A percentile compares a stretch with the other conserved stretches of the same genome.
Conservation (phyloP, 2,113 vertebrate genomes). For the Xiphorhynchus elegans region DNA sequence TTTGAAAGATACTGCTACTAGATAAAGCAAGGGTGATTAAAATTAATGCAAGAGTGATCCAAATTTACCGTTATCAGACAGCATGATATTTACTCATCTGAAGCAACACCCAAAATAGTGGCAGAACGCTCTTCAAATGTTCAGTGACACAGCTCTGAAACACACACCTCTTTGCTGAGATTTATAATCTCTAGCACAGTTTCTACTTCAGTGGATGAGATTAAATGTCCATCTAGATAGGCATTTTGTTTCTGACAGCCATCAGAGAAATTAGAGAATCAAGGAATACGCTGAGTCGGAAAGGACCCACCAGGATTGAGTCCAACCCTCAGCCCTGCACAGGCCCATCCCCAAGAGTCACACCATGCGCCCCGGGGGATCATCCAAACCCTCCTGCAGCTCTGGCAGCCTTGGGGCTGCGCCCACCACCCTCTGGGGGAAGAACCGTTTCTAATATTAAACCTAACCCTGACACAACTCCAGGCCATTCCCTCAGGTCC, state of each 20-base stretch:
- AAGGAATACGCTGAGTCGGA: not conserved
- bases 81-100: not conserved
- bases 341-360: not conserved
- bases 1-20: not conserved
- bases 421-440: not conserved
- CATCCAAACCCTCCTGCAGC: not conserved
- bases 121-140: not conserved
- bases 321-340: not conserved
- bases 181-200: not conserved
- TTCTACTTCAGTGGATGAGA: not conserved
- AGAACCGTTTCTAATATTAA: not conserved
- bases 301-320: not conserved
- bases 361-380: not conserved
- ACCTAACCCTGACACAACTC: not conserved
- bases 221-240: not conserved
- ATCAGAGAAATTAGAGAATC: not conserved
- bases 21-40: not conserved
- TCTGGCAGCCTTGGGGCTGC: not conserved
- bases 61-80: not conserved
- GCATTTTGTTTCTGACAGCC: not conserved
- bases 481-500: not conserved
- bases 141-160: not conserved
- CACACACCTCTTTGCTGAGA: not conserved
- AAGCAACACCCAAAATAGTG: not conserved
- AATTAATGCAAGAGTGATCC: not conserved